Base-by-base conservation (phyloP, 2,113 vertebrate species). In the Microtus richardsoni region DNA sequence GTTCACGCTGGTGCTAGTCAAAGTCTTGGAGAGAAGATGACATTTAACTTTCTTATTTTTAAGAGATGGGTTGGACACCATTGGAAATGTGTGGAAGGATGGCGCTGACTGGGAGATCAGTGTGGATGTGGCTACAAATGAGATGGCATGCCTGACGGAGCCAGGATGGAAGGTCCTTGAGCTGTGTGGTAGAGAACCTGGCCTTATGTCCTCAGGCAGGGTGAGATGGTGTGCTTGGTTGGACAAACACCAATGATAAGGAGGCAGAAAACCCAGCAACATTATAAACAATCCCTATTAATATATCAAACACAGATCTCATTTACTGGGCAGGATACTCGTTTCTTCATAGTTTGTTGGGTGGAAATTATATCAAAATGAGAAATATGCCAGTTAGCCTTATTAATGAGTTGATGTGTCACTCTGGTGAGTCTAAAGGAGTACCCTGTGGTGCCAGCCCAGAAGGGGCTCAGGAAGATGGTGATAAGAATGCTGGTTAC, bases 191-290 rank as follows among this genome's bases (percentile, higher is more conserved):
- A 84, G 87, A 66, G 52, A 60, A 26, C 54, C 83, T 36, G 19
- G 36, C 44, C 64, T 88, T 91, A 41, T 26, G 49, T 83, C 44
- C 71, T 44, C 11, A 44, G 74, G 60, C 21, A 60, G 64, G 17
- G 62, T 16, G 11, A 4, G 17, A 30, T 3, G 21, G 0, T 12
- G 33, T 13, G 1, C 39, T 92, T 92, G 10, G 52, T 54, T 73
- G 60, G 52, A 39, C n/a, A 62, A 96, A 86, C 21, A 82, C 28
- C 91, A 94, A 77, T 87, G 89, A 47, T 2, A 75, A 79, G 30
- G 58, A 41, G 33, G 47, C 19, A 49, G 89, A 41, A 84, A 92
- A 85, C 26, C 30, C 30, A 66, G 28, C 70, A 47, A 70, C 24
- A 2, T n/a, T 66, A 26, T 33, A 28, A 90, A 19, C 9, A 71